Percentiles rank a stretch among this genome's conserved stretches.
phyloP scores from a whole-genome alignment of 1,140 invertebrate species.

The Heliconius congener region DNA sequence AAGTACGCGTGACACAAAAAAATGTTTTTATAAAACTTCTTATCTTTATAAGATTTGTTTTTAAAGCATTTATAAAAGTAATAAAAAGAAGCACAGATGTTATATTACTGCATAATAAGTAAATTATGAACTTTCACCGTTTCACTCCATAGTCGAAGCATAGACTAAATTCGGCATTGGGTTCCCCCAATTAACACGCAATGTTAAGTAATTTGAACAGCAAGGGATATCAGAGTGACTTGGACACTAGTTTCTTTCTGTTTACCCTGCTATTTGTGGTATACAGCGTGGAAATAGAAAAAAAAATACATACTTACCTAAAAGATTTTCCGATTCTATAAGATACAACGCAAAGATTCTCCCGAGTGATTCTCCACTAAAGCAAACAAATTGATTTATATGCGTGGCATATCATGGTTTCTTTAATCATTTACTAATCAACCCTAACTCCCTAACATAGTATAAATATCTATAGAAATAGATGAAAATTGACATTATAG shows the following conservation, averaged over 20 bases:
- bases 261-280: no score
- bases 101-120: neutral
- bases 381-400: neutral
- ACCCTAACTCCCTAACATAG: neutral
- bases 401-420: neutral
- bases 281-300: no score
- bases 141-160: neutral
- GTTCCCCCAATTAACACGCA: no score
- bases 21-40: neutral
- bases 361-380: neutral
- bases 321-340: neutral
- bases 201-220: no score
- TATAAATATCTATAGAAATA: neutral
- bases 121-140: neutral
- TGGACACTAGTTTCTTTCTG: no score
- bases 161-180: neutral
- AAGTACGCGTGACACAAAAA: no score
- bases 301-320: no score
- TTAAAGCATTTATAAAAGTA: neutral
- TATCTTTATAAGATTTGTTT: neutral
- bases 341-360: neutral
- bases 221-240: no score
- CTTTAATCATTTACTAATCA: neutral
- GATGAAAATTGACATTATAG: neutral
- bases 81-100: neutral